Percentiles rank a stretch among this genome's conserved stretches.
Conservation (phyloP, 2,888 invertebrate species). For the Hirudinaria manillensis region DNA sequence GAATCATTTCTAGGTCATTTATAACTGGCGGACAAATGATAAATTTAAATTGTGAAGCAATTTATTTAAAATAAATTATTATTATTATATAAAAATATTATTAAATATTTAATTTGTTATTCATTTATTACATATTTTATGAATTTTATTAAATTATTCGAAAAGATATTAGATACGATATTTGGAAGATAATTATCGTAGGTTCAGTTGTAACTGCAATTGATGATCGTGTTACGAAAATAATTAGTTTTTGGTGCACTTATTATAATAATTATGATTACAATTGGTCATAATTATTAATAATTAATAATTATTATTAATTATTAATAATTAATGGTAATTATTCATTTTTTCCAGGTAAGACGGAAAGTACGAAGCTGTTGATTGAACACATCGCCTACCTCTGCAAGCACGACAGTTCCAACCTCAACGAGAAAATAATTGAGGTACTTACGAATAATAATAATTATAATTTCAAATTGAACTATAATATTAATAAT, state of each 20-base stretch:
- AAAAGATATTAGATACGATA: no score
- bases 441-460: conserved; percentile 44
- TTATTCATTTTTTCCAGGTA: conserved; percentile 36
- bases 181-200: no score
- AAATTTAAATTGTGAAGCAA: not conserved
- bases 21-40: no score
- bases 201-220: no score
- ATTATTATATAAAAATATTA: not conserved
- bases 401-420: conserved; percentile 38
- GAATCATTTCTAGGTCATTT: no score
- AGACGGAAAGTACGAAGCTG: conserved; percentile 44
- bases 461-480: not conserved
- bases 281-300: no score
- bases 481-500: not conserved
- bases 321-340: not conserved
- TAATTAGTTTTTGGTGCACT: no score
- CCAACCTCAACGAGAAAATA: conserved; percentile 46
- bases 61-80: not conserved
- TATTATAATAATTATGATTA: no score
- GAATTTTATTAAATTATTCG: no score
- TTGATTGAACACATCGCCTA: conserved; percentile 42
- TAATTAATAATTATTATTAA: no score
- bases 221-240: no score
- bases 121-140: not conserved
- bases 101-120: not conserved